Conservation (phyloP, 2,888 invertebrate species). For the Drosophila ochracea region DNA sequence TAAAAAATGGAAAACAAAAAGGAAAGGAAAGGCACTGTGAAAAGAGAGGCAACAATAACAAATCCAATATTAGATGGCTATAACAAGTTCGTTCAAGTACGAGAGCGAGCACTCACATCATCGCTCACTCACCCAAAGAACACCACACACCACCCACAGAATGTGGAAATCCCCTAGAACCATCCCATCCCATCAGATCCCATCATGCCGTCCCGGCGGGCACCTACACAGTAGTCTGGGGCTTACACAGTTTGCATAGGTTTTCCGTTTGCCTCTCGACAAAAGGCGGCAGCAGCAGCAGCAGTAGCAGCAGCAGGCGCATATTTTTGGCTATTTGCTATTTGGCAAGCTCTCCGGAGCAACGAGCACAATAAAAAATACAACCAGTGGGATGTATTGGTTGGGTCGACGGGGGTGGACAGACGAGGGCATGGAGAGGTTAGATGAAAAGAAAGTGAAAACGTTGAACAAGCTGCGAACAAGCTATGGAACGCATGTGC, state of each 20-base stretch:
- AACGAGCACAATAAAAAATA: conserved; percentile 34
- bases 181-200: background rate
- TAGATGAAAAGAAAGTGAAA: conserved; percentile 27
- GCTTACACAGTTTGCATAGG: conserved; percentile 36
- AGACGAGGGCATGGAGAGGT: background rate
- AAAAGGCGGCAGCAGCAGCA: conserved; percentile 8
- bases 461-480: conserved; percentile 48
- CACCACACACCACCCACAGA: background rate
- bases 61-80: conserved; percentile 76
- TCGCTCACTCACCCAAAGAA: background rate
- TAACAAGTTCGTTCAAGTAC: conserved; percentile 67
- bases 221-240: conserved; percentile 6
- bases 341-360: conserved; percentile 36
- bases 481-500: conserved; percentile 54
- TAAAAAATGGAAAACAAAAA: conserved; percentile 51
- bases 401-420: too few species aligned
- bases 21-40: conserved; percentile 11
- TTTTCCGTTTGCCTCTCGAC: conserved; percentile 13
- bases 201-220: background rate
- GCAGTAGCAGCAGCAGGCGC: conserved; percentile 50
- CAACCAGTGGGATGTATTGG: conserved; percentile 1
- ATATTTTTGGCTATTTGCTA: conserved; percentile 70
- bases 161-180: background rate
- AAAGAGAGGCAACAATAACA: conserved; percentile 73
- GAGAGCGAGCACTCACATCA: conserved; percentile 18